Percentiles rank a stretch among this genome's conserved stretches.
These are phyloP conservation scores for Gambusia affinis DNA, from an alignment of 2,113 vertebrate species.

Conservation along the genomic window DNA sequence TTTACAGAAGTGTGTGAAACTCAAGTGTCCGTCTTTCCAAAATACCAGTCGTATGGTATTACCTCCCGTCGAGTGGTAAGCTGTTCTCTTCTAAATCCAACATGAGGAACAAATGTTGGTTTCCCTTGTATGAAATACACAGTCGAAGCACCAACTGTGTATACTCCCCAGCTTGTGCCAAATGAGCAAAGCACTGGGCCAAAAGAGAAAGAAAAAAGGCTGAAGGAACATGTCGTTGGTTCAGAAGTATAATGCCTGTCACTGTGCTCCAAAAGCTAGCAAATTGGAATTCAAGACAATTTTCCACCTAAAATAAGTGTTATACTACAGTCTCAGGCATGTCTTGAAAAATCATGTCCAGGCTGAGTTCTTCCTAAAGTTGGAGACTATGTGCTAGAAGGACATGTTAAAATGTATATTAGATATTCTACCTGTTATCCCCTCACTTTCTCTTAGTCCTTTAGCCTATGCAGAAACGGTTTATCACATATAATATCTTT, in stretches of 20 bases:
- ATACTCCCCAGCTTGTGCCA: constrained; percentile 47
- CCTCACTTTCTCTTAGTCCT: background rate
- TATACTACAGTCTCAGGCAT: constrained; percentile 5
- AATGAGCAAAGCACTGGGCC: constrained; percentile 36
- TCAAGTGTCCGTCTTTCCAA: constrained; percentile 56
- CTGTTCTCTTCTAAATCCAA: constrained; percentile 75
- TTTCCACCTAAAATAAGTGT: constrained; percentile 13
- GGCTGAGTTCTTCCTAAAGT: constrained; percentile 4
- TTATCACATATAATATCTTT: background rate
- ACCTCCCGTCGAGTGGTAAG: constrained; percentile 69
- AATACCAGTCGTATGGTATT: constrained; percentile 58
- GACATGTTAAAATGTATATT: constrained; percentile 16
- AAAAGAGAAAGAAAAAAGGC: constrained; percentile 25
- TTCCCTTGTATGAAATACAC: constrained; percentile 45
- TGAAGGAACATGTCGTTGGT: constrained; percentile 32
- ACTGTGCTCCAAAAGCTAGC: constrained; percentile 1
- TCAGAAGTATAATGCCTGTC: constrained; percentile 16
- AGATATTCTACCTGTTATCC: constrained; percentile 1
- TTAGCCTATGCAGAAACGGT: background rate
- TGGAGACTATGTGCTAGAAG: constrained; percentile 3
- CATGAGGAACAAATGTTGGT: constrained; percentile 67
- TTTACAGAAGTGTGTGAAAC: constrained; percentile 57
- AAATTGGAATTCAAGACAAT: constrained; percentile 13
- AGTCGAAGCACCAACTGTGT: constrained; percentile 50
- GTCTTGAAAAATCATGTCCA: constrained; percentile 2